phyloP scores from a whole-genome alignment of 1,140 invertebrate species.

The Wiebesia pumilae region DNA sequence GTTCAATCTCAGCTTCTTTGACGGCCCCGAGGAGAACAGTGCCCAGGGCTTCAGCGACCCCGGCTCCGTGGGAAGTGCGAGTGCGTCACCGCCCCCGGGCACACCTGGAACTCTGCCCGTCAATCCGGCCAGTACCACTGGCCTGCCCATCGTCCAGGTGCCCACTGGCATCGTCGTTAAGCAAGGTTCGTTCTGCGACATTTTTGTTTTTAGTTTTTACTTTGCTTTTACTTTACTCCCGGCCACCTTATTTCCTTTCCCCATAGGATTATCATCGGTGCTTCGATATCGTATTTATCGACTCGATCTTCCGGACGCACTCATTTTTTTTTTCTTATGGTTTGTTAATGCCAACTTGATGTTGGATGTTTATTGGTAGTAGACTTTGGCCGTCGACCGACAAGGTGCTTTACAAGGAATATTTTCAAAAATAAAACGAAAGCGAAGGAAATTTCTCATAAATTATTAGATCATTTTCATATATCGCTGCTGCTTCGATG shows the following conservation, averaged over 20 bases:
- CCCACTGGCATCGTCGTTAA: slow-evolving; percentile 72
- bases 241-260: neutral
- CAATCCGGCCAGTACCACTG: slow-evolving; percentile 63
- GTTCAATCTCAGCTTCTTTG: slow-evolving; percentile 87
- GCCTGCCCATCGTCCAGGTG: slow-evolving; percentile 70
- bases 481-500: no score
- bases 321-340: no score
- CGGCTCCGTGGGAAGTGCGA: slow-evolving; percentile 79
- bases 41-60: slow-evolving; percentile 81
- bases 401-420: neutral
- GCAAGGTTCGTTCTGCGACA: slow-evolving; percentile 70
- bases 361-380: no score
- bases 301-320: no score
- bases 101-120: slow-evolving; percentile 66
- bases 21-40: slow-evolving; percentile 81
- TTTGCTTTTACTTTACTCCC: neutral
- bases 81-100: slow-evolving; percentile 76
- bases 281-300: neutral
- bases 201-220: neutral
- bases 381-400: neutral
- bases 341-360: no score
- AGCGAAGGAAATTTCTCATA: no score
- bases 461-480: no score
- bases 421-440: neutral
- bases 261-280: neutral